Evolutionary conservation across 2,888 invertebrate genomes (phyloP).

Genomic region (Drosophila fulvimacula): DNA sequence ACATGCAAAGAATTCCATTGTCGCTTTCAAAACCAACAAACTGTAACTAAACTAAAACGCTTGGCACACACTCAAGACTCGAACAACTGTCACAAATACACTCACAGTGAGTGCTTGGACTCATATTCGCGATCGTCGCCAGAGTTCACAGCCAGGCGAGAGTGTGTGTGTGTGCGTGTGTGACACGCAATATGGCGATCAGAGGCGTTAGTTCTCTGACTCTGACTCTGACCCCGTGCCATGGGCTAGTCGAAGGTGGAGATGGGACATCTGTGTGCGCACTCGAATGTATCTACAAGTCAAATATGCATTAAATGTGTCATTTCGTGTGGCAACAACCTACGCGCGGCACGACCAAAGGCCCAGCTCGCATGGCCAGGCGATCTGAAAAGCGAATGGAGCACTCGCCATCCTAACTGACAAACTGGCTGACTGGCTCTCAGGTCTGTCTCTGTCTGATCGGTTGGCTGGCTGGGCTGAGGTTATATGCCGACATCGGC

Average conservation of each 20-base stretch:
- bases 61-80: constrained; percentile 58
- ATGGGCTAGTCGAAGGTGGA: constrained; percentile 9
- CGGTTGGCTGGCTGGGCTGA: constrained; percentile 76
- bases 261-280: constrained; percentile 45
- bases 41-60: constrained; percentile 75
- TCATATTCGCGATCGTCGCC: constrained; percentile 38
- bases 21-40: constrained; percentile 83
- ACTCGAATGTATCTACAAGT: constrained; percentile 78
- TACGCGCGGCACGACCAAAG: constrained; percentile 56
- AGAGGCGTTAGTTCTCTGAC: constrained; percentile 51
- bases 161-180: constrained; percentile 20
- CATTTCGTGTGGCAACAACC: constrained; percentile 75
- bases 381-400: constrained; percentile 63
- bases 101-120: constrained; percentile 29
- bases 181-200: constrained; percentile 63
- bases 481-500: constrained; percentile 76
- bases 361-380: constrained; percentile 55
- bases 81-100: constrained; percentile 45
- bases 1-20: constrained; percentile 59
- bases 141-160: constrained; percentile 25
- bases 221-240: constrained; percentile 51
- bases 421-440: constrained; percentile 25
- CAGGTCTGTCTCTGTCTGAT: constrained; percentile 71
- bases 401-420: constrained; percentile 35
- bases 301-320: constrained; percentile 82